Evolutionary conservation across 2,888 invertebrate genomes (phyloP), one percentile per base, ranked within the genome.

Genomic region (Drosophila suboccidentalis): DNA sequence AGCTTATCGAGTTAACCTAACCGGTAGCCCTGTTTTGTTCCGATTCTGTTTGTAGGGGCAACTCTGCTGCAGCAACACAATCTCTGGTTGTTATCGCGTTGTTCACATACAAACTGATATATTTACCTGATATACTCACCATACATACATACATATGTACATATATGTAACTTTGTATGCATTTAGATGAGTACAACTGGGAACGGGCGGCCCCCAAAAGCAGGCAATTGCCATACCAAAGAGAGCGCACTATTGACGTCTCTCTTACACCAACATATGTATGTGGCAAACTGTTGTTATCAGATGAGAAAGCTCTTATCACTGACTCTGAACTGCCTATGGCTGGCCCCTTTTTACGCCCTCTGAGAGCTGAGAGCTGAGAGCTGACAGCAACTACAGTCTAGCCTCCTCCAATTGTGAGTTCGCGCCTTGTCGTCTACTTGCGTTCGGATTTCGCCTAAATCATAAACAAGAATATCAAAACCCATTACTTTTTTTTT

Each of bases 1-100:
- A 51, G 75, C 80, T 78, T 79, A 78, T 79, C 80, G 71, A 57
- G 32, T 51, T 61, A 71, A 74, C 62, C 70, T 61, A 71, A 74
- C 62, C 70, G 55, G 77, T 79, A 78, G 77, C 77, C 44, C 80
- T 59, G 65, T 57, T 71, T 47, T 26, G 17, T 19, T 60, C 22
- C 54, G 39, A 59, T 39, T 72, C 47, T 11, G 15, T n/a, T 51
- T 38, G 51, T 39, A 41, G 50, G 41, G 34, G 44, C 41, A 46
- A 51, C 59, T 44, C 17, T 29, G 61, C 58, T 64, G 78, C 60
- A 61, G 72, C 66, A 59, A 49, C 75, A 79, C 66, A 80, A 78
- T 78, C 76, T 80, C 60, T 38, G 61, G 51, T 64, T 76, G 73
- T 80, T 78, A 78, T 80, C 78, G 65, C 53, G 15, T n/a, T 46